A percentile compares a stretch with the other conserved stretches of the same genome.
Conservation (phyloP, 2,113 vertebrate species). For the Talpa occidentalis region DNA sequence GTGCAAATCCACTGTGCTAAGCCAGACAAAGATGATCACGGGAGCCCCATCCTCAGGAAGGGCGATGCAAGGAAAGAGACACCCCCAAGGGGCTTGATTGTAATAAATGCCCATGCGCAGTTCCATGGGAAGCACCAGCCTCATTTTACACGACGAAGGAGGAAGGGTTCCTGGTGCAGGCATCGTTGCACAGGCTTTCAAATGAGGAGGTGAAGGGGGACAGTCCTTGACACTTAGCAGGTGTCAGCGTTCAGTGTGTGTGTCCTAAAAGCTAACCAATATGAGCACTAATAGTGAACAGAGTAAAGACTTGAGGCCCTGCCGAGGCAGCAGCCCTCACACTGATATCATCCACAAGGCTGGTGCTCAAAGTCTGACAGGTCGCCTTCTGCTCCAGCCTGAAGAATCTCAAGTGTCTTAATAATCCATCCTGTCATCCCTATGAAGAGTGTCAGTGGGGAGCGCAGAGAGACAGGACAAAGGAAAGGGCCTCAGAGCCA, state of each 20-base stretch:
- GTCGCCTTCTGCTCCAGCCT: neutral
- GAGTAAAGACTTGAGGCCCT: neutral
- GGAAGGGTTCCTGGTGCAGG: neutral
- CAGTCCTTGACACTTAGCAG: neutral
- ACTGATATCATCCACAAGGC: neutral
- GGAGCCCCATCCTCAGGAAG: neutral
- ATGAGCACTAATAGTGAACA: neutral
- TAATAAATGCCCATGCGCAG: neutral
- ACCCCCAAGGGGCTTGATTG: neutral
- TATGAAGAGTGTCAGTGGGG: neutral
- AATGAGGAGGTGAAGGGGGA: neutral
- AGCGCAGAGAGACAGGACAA: neutral
- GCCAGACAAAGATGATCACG: neutral
- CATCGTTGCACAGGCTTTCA: neutral
- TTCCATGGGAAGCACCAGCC: neutral
- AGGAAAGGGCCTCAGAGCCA: neutral
- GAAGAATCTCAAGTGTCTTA: neutral
- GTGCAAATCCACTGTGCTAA: neutral
- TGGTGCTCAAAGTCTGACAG: neutral
- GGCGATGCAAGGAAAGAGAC: neutral
- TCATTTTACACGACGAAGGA: neutral
- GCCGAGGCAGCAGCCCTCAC: neutral
- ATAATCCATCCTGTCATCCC: neutral
- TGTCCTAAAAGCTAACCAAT: neutral
- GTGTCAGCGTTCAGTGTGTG: neutral